Base-by-base conservation (phyloP, 1,140 invertebrate genomes). In the Mizuhopecten yessoensis region DNA sequence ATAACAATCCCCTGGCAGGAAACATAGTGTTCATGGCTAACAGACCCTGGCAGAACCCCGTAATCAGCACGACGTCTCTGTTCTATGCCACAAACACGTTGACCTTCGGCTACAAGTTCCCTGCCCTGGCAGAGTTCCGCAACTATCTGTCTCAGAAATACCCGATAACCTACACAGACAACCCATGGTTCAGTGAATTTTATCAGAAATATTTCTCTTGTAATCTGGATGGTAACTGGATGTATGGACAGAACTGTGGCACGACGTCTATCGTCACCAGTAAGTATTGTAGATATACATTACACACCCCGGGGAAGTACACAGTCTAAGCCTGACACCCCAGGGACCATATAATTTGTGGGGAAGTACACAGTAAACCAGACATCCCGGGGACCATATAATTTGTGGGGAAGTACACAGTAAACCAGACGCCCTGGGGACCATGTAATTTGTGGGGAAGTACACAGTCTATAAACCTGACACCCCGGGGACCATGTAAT, bases 121-220 rank as follows among this genome's bases (percentile, higher is more conserved):
- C 42, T 20, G 42, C 86, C 33, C 39, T 86, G 49, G 13, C 29
- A 34, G 87, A 89, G 20, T 93, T 91, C 39, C 87, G 89, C 39
- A 89, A 90, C 34, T 93, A 93, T 49, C 49, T 93, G 1, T 34
- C 45, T 29, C 36, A 33, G 34, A 90, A 91, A 75, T 88, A 86
- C 86, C 90, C 90, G 10, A 86, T 75, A 15, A 57, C 88, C 0
- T 91, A 39, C 87, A 88, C 34, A 34, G 87, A 88, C 34, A 96
- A 96, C 86, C 96, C 95, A 11, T 96, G 96, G 96, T 94, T 95
- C 75, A 34, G 91, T 34, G 95, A 95, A n/a, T 95, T 93, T 89
- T 96, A 94, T 86, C 90, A 95, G 88, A 90, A 90, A 9, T 86
- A 92, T 34, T 94, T 92, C 49, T 49, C 90, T 9, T 96, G 95